These are phyloP conservation scores for Craterocephalus amniculus DNA, from an alignment of 2,797 vertebrate species.

Conservation along the genomic window DNA sequence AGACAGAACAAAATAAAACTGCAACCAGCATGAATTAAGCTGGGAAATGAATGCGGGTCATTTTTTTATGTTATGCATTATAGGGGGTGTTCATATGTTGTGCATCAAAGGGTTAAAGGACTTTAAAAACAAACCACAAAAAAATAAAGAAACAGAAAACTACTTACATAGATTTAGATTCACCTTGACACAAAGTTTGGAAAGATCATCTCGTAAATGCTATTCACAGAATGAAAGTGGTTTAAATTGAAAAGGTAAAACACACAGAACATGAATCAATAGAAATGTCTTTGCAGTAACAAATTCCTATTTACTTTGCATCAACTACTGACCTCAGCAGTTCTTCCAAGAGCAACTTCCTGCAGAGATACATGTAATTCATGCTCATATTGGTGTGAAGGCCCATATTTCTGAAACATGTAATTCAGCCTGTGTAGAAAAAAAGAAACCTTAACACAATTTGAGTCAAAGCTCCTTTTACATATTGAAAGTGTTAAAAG, in stretches of 20 bases:
- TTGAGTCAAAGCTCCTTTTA: neutral
- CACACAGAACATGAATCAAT: constrained; percentile 6
- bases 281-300: neutral
- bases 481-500: neutral
- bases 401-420: neutral
- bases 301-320: neutral
- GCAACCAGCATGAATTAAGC: no score
- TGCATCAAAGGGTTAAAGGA: no score
- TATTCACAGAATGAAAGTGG: neutral
- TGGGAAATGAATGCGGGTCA: no score
- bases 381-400: neutral
- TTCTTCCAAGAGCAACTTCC: neutral
- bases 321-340: neutral
- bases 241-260: neutral
- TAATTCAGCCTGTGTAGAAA: neutral
- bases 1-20: no score
- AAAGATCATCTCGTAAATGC: neutral
- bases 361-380: neutral
- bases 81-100: no score
- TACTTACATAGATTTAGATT: neutral
- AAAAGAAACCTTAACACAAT: neutral
- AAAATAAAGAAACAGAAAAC: no score
- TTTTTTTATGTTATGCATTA: no score
- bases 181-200: neutral
- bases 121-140: no score